A percentile compares a stretch with the other conserved stretches of the same genome.
These are phyloP conservation scores for Aspidiotus destructor DNA, from an alignment of 2,888 invertebrate genomes.

Conservation along the genomic window DNA sequence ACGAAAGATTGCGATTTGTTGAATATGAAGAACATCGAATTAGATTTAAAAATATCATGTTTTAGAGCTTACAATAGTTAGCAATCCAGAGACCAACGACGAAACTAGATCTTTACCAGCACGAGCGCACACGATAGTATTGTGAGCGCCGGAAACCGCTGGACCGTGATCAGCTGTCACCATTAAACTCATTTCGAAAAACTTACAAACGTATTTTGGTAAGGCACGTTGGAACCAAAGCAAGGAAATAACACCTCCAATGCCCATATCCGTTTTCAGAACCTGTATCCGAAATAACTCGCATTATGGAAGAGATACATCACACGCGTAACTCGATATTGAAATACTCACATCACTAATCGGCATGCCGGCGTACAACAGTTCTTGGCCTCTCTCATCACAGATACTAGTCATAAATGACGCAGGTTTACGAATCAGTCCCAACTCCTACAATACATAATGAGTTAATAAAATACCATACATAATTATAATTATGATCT, in stretches of 20 bases:
- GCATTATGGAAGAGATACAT: slow-evolving; percentile 19
- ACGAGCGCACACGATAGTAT: slow-evolving; percentile 94
- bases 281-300: slow-evolving; percentile 45
- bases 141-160: slow-evolving; percentile 96
- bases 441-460: slow-evolving; percentile 62
- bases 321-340: background rate
- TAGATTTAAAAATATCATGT: background rate
- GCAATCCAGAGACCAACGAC: slow-evolving; percentile 85
- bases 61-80: slow-evolving; percentile 75
- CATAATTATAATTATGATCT: background rate
- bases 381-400: slow-evolving; percentile 95
- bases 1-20: slow-evolving; percentile 4
- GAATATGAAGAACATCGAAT: background rate
- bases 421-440: slow-evolving; percentile 95
- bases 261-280: slow-evolving; percentile 87
- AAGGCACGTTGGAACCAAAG: slow-evolving; percentile 98
- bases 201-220: slow-evolving; percentile 87
- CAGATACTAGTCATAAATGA: slow-evolving; percentile 99
- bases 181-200: slow-evolving; percentile 98
- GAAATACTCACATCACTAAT: slow-evolving; percentile 47
- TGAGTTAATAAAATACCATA: background rate
- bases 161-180: slow-evolving; percentile 98
- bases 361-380: slow-evolving; percentile 89
- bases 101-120: slow-evolving; percentile 97
- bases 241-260: slow-evolving; percentile 93